Percentiles rank a stretch among this genome's conserved stretches.
Evolutionary conservation across 2,113 vertebrate genomes (phyloP).

Genomic region (Manacus vitellinus): DNA sequence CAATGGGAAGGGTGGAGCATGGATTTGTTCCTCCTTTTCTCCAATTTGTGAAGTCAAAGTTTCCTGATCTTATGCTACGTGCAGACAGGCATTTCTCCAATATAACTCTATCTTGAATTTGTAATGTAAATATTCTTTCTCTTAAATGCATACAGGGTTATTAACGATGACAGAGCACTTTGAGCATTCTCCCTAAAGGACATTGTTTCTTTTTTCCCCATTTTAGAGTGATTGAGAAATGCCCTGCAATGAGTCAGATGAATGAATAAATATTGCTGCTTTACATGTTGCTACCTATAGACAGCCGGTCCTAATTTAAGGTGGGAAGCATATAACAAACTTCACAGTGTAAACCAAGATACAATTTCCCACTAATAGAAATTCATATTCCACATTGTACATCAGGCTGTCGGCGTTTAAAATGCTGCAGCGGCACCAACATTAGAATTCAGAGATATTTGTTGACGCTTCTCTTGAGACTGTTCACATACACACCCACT

Average conservation of each 20-base stretch:
- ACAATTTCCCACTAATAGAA: conserved; percentile 30
- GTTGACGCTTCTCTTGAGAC: conserved; percentile 59
- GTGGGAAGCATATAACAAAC: conserved; percentile 36
- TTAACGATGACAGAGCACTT: not conserved
- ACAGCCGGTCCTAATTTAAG: conserved; percentile 49
- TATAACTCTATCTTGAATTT: not conserved
- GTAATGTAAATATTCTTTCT: not conserved
- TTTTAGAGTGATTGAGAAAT: not conserved
- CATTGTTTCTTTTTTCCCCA: not conserved
- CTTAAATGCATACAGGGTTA: not conserved
- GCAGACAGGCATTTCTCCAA: not conserved
- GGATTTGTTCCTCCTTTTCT: not conserved
- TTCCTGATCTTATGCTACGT: not conserved
- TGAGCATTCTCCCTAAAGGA: not conserved
- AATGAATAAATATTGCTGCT: not conserved
- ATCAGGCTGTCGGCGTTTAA: not conserved
- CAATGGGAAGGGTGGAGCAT: accelerated
- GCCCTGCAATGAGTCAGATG: not conserved
- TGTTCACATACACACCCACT: not conserved
- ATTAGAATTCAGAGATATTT: conserved; percentile 69
- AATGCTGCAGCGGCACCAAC: not conserved
- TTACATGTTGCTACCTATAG: not conserved
- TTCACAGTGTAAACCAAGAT: conserved; percentile 1
- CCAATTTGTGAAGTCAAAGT: not conserved
- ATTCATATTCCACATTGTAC: conserved; percentile 33